Percentiles rank a stretch among this genome's conserved stretches.
phyloP scores from a whole-genome alignment of 1,140 invertebrate species.

The Holotrichia oblita region DNA sequence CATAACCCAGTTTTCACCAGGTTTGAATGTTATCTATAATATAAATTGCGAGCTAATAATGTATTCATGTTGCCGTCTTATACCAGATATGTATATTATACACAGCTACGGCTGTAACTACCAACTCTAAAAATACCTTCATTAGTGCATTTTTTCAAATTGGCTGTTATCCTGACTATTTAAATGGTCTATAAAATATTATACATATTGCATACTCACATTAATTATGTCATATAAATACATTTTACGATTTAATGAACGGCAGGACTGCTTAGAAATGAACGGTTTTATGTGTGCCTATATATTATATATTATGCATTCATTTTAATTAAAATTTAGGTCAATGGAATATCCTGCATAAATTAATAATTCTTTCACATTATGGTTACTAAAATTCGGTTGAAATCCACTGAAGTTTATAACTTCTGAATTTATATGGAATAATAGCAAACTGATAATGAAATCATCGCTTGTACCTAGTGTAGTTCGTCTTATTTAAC shows the following conservation, averaged over 20 bases:
- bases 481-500: too few species aligned
- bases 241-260: constrained; percentile 2
- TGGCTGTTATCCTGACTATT: not conserved
- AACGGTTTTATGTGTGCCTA: not conserved
- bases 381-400: too few species aligned
- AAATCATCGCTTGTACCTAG: too few species aligned
- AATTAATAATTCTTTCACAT: too few species aligned
- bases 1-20: not conserved
- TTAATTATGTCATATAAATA: not conserved
- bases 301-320: not conserved
- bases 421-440: too few species aligned
- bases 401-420: too few species aligned
- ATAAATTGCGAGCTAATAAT: not conserved
- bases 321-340: constrained; percentile 2
- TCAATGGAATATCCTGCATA: not conserved
- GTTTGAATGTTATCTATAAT: not conserved
- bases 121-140: not conserved
- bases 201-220: not conserved
- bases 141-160: constrained; percentile 7
- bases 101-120: not conserved
- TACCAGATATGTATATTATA: not conserved
- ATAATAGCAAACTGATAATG: too few species aligned
- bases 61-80: not conserved
- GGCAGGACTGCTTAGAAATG: not conserved
- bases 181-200: not conserved